Evolutionary conservation across 2,113 vertebrate genomes (phyloP).

Genomic region (Chiloscyllium plagiosum): DNA sequence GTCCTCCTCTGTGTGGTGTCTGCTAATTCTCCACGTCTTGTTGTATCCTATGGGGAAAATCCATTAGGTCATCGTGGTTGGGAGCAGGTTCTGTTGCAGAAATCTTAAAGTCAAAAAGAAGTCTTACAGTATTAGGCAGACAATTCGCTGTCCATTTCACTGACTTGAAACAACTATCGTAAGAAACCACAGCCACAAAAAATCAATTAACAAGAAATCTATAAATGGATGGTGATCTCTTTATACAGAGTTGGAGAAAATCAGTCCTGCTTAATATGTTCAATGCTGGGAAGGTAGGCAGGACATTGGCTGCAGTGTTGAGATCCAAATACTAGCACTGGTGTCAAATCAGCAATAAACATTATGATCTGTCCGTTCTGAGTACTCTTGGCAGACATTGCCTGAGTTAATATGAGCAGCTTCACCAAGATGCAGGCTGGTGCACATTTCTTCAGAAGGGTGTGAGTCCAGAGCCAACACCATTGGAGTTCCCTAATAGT

Average conservation of each 20-base stretch:
- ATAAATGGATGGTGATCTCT: neutral
- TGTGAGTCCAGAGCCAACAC: neutral
- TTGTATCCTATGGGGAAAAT: too few species aligned
- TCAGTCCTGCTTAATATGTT: neutral
- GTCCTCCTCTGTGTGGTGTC: too few species aligned
- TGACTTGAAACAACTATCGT: neutral
- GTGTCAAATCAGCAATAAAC: neutral
- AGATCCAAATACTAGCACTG: neutral
- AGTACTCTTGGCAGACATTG: neutral
- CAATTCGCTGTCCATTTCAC: neutral
- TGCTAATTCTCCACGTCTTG: too few species aligned
- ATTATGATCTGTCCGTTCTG: neutral
- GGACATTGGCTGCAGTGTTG: neutral
- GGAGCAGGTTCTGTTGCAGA: too few species aligned
- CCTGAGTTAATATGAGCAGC: neutral
- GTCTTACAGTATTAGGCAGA: neutral
- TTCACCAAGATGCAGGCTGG: neutral
- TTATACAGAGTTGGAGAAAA: neutral
- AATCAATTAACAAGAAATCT: neutral
- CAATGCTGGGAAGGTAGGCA: neutral
- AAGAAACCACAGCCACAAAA: neutral
- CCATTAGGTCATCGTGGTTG: too few species aligned
- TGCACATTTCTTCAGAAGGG: neutral
- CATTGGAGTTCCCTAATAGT: neutral
- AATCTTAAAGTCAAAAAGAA: too few species aligned